phyloP scores from a whole-genome alignment of 1,140 invertebrate species.

The Agrypnia vestita region DNA sequence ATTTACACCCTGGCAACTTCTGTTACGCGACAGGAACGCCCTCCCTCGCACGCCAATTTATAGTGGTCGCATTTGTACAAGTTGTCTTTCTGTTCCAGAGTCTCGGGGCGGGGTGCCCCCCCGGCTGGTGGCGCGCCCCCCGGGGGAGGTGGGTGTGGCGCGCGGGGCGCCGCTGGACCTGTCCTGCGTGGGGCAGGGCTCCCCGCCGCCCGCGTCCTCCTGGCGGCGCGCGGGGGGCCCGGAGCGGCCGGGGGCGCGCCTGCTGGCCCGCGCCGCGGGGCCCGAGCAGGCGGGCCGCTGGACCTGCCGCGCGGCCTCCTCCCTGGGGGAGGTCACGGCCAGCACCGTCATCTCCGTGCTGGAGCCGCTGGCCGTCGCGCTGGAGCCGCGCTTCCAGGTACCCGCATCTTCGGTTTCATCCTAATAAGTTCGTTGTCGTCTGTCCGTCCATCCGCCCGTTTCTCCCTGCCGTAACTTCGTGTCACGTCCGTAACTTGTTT shows the following conservation, averaged over 20 bases:
- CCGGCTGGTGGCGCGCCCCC: constrained; percentile 76
- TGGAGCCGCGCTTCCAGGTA: constrained; percentile 48
- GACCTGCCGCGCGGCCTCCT: constrained; percentile 47
- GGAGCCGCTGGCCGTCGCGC: constrained; percentile 33
- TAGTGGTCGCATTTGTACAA: too few relatives aligned
- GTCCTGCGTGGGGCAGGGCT: constrained; percentile 81
- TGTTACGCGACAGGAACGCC: too few relatives aligned
- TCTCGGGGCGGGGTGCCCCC: constrained; percentile 76
- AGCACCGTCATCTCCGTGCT: constrained; percentile 38
- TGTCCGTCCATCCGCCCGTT: too few relatives aligned
- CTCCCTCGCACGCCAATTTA: too few relatives aligned
- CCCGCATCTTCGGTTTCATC: too few relatives aligned
- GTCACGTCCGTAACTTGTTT: too few relatives aligned
- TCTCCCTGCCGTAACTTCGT: too few relatives aligned
- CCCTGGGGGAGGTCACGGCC: constrained; percentile 50
- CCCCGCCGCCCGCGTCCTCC: constrained; percentile 80
- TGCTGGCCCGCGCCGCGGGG: constrained; percentile 19
- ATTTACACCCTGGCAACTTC: too few relatives aligned
- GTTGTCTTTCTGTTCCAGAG: constrained; percentile 67
- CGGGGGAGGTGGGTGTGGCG: constrained; percentile 76
- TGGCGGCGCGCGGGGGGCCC: constrained; percentile 62
- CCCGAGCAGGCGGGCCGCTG: constrained; percentile 43
- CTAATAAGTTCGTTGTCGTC: too few relatives aligned
- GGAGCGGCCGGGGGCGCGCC: constrained; percentile 24
- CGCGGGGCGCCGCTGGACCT: constrained; percentile 79